Conservation (phyloP, 2,888 invertebrate genomes). For the Falcaria lacertinaria region DNA sequence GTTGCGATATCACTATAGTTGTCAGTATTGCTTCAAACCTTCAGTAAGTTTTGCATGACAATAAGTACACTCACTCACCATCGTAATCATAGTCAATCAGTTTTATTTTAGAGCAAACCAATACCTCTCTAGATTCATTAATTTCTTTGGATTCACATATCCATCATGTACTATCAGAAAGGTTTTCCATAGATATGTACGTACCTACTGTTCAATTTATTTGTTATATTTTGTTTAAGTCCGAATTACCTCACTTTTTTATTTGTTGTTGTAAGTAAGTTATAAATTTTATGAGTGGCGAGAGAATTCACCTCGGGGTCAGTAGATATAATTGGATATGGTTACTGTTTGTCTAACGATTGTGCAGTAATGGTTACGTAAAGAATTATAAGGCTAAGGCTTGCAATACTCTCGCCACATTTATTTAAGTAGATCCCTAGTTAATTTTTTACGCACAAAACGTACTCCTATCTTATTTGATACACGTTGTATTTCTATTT, state of each 20-base stretch:
- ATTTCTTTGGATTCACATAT: background rate
- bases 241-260: background rate
- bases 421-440: background rate
- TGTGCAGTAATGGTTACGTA: background rate
- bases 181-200: background rate
- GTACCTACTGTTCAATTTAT: background rate
- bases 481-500: constrained; percentile 7
- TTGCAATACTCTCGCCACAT: background rate
- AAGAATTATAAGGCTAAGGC: background rate
- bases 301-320: background rate
- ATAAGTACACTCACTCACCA: background rate
- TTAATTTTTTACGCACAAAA: constrained; percentile 1
- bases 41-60: background rate
- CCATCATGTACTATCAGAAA: too few relatives aligned
- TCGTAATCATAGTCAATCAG: background rate
- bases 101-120: background rate
- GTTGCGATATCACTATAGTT: background rate
- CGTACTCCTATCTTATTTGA: constrained; percentile 3
- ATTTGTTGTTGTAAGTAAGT: background rate
- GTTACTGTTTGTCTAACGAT: too few relatives aligned
- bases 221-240: background rate
- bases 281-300: constrained; percentile 3
- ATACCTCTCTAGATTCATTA: background rate
- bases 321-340: too few relatives aligned
- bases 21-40: background rate